These are phyloP conservation scores for Rotaria socialis DNA, from an alignment of 2,888 invertebrate genomes.

Conservation along the genomic window DNA sequence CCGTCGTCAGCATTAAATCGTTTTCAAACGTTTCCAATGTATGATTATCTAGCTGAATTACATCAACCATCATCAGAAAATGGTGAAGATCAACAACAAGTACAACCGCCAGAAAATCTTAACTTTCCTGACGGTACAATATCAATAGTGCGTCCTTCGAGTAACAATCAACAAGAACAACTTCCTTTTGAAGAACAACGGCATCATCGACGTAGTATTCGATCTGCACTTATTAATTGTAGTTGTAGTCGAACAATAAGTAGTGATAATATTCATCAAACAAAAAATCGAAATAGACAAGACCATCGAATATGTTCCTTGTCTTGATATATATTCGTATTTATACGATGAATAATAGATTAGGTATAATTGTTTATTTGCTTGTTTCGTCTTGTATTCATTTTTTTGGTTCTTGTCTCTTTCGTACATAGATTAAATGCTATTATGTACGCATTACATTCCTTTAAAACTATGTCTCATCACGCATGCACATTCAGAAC, in stretches of 20 bases:
- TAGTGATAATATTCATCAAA: neutral
- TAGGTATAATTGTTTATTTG: conserved; percentile 4
- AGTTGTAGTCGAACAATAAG: neutral
- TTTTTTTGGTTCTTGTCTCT: neutral
- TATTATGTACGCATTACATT: neutral
- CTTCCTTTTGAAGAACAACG: neutral
- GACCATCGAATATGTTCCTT: neutral
- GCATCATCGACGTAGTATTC: neutral
- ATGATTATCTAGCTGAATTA: conserved; percentile 31
- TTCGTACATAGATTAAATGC: neutral
- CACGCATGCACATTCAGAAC: conserved; percentile 9
- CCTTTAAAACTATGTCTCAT: neutral
- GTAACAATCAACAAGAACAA: neutral
- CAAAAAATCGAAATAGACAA: neutral
- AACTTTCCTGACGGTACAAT: neutral
- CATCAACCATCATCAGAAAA: neutral
- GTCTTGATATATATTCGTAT: neutral
- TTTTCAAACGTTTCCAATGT: conserved; percentile 25
- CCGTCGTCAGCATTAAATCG: neutral
- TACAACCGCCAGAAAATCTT: neutral
- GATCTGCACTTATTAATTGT: neutral
- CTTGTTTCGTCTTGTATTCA: neutral
- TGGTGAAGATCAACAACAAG: neutral
- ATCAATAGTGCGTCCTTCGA: neutral
- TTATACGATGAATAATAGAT: conserved; percentile 9